phyloP scores from a whole-genome alignment of 2,888 invertebrate genomes.

The Anticlea derivata region DNA sequence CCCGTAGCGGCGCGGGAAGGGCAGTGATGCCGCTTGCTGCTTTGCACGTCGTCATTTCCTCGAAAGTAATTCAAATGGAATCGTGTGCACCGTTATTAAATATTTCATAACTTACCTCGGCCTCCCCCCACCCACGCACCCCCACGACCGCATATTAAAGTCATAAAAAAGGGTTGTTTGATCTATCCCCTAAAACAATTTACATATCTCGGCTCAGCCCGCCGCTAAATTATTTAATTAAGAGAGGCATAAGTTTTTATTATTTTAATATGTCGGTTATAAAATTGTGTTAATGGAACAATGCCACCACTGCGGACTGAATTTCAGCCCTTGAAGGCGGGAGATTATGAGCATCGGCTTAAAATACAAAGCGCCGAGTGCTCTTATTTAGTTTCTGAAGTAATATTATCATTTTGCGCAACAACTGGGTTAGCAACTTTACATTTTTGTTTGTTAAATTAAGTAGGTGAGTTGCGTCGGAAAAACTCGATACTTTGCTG shows the following conservation, averaged over 20 bases:
- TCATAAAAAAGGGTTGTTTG: slow-evolving; percentile 85
- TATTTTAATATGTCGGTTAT: slow-evolving; percentile 83
- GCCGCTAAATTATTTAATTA: slow-evolving; percentile 85
- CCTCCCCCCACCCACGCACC: slow-evolving; percentile 54
- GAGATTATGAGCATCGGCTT: slow-evolving; percentile 66
- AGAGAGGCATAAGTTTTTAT: slow-evolving; percentile 85
- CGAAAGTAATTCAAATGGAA: slow-evolving; percentile 84
- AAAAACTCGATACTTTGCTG: background rate
- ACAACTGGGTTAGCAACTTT: slow-evolving; percentile 34
- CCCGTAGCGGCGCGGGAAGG: slow-evolving; percentile 31
- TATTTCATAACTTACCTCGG: slow-evolving; percentile 83
- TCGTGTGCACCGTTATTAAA: slow-evolving; percentile 84
- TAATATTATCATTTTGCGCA: slow-evolving; percentile 37
- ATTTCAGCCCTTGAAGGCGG: slow-evolving; percentile 63
- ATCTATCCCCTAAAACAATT: slow-evolving; percentile 85
- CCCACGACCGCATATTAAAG: slow-evolving; percentile 83
- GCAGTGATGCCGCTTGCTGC: slow-evolving; percentile 58
- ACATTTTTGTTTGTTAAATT: slow-evolving; percentile 4
- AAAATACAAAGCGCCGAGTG: slow-evolving; percentile 53
- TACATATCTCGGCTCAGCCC: slow-evolving; percentile 83
- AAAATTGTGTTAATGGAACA: slow-evolving; percentile 83
- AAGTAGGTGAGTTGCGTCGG: background rate
- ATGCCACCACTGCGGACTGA: slow-evolving; percentile 66
- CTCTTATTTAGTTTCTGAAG: slow-evolving; percentile 54
- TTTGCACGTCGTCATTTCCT: slow-evolving; percentile 79